phyloP scores from a whole-genome alignment of 2,113 vertebrate genomes.

The Bolborhynchus lineola region DNA sequence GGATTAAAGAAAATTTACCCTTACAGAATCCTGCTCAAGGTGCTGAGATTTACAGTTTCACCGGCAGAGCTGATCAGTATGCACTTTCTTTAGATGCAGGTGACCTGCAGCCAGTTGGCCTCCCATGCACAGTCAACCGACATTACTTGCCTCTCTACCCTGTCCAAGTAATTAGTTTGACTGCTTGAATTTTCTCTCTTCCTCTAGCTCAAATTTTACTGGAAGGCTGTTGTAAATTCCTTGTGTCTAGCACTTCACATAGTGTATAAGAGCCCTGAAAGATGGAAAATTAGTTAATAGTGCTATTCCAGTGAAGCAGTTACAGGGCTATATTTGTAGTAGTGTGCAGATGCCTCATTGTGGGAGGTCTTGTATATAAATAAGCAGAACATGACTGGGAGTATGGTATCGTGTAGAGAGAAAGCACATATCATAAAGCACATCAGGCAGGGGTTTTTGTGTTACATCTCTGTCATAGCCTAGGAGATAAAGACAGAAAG shows the following conservation, averaged over 20 bases:
- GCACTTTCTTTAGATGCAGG: neutral
- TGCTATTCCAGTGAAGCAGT: neutral
- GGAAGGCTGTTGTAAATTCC: neutral
- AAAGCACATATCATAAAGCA: neutral
- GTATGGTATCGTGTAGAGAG: neutral
- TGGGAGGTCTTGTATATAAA: neutral
- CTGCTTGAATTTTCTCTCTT: neutral
- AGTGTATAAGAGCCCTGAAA: neutral
- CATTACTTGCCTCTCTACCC: neutral
- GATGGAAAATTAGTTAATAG: neutral
- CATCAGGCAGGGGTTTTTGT: neutral
- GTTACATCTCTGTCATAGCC: neutral
- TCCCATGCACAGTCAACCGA: neutral
- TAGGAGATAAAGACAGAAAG: neutral
- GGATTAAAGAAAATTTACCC: neutral
- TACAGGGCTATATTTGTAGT: fast-evolving
- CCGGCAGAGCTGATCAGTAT: neutral
- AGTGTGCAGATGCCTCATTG: neutral
- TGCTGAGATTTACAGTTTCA: neutral
- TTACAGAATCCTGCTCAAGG: neutral
- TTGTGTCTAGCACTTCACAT: neutral
- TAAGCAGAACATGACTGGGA: neutral
- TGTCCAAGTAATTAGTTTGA: neutral
- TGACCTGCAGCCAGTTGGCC: neutral
- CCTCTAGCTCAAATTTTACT: neutral